Conservation (phyloP, 2,888 invertebrate genomes). For the Hypolimnas misippus region DNA sequence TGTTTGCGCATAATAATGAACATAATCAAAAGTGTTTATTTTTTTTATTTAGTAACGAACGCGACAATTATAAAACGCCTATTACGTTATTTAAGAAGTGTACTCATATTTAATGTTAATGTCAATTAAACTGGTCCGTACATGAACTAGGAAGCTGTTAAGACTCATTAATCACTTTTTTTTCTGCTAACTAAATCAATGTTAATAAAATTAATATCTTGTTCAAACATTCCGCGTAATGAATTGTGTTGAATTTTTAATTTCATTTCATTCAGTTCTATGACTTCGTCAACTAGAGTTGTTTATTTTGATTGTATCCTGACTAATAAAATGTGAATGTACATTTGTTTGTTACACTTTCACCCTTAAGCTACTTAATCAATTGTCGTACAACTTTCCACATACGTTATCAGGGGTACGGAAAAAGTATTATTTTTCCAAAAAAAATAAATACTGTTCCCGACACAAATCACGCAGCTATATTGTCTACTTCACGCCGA, state of each 20-base stretch:
- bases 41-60: not conserved
- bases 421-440: no score
- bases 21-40: not conserved
- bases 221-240: not conserved
- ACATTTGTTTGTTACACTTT: no score
- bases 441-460: no score
- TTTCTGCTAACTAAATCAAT: not conserved
- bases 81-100: not conserved
- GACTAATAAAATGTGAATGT: no score
- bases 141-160: conserved; percentile 5
- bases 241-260: not conserved
- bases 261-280: no score
- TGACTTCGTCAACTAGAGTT: no score
- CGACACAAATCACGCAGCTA: no score
- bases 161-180: conserved; percentile 3
- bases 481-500: no score
- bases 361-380: no score
- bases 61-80: not conserved
- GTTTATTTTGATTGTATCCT: no score
- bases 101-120: conserved; percentile 2
- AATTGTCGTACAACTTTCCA: no score
- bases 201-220: not conserved
- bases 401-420: no score
- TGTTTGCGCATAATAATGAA: not conserved
- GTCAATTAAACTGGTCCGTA: conserved; percentile 6